A percentile compares a stretch with the other conserved stretches of the same genome.
These are phyloP conservation scores for Podotricha telesiphe DNA, from an alignment of 2,888 invertebrate species.

Conservation along the genomic window DNA sequence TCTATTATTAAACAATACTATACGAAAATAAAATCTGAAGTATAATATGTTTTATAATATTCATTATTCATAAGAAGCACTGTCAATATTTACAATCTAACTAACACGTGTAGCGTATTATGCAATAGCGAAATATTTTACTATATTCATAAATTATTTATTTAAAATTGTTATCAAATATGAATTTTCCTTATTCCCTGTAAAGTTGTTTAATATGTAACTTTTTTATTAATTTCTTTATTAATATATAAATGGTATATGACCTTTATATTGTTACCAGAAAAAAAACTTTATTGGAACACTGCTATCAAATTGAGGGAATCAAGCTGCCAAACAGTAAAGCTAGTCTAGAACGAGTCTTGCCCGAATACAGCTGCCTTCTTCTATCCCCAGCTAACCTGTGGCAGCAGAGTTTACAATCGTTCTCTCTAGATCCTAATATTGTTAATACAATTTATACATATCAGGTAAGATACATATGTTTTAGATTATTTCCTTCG, in stretches of 20 bases:
- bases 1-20: too few species aligned
- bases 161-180: too few species aligned
- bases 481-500: not conserved
- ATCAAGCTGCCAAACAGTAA: constrained; percentile 85
- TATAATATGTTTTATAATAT: too few species aligned
- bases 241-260: not conserved
- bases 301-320: constrained; percentile 93
- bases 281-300: constrained; percentile 88
- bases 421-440: constrained; percentile 90
- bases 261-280: constrained; percentile 70
- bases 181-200: too few species aligned
- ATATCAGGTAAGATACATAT: constrained; percentile 86
- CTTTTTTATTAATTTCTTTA: too few species aligned
- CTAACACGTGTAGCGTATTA: too few species aligned
- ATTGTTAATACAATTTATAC: constrained; percentile 92
- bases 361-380: constrained; percentile 96
- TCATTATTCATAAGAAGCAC: too few species aligned
- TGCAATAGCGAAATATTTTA: too few species aligned
- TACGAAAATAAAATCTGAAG: too few species aligned
- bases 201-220: too few species aligned
- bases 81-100: too few species aligned
- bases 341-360: constrained; percentile 85
- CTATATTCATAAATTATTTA: too few species aligned
- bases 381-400: constrained; percentile 96
- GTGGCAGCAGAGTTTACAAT: constrained; percentile 93